Evolutionary conservation across 1,140 invertebrate species (phyloP).

Genomic region (Pseudomyrmex cubaensis): DNA sequence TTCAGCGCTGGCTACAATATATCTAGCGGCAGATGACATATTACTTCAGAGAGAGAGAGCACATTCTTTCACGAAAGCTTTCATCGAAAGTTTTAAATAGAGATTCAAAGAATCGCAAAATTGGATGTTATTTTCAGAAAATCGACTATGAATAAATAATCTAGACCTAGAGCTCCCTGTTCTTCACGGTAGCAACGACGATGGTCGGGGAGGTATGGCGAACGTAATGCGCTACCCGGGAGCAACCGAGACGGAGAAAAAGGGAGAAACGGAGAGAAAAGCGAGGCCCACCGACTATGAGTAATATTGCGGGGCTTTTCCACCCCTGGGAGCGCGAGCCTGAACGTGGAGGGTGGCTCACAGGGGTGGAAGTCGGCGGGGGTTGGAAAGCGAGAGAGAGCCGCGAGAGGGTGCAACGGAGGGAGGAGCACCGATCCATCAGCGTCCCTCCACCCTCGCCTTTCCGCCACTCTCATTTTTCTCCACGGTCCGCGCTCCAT

Average conservation of each 20-base stretch:
- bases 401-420: constrained; percentile 73
- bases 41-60: not conserved
- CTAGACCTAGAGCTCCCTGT: constrained; percentile 11
- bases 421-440: constrained; percentile 85
- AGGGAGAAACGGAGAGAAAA: constrained; percentile 48
- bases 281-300: constrained; percentile 81
- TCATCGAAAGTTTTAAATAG: not conserved
- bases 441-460: constrained; percentile 85
- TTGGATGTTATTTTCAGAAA: constrained; percentile 63
- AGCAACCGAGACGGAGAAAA: constrained; percentile 37
- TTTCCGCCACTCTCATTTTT: constrained; percentile 86
- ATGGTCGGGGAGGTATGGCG: constrained; percentile 37
- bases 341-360: constrained; percentile 73
- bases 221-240: constrained; percentile 43
- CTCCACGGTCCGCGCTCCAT: constrained; percentile 85
- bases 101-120: constrained; percentile 24
- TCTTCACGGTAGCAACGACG: constrained; percentile 40
- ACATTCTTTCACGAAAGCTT: not conserved
- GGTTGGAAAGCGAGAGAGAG: constrained; percentile 67
- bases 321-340: constrained; percentile 79
- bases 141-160: constrained; percentile 74
- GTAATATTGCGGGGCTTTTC: constrained; percentile 85
- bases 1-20: not conserved
- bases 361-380: constrained; percentile 66
- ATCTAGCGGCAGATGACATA: not conserved